phyloP scores from a whole-genome alignment of 2,797 vertebrate species.

The Sardinella longiceps region DNA sequence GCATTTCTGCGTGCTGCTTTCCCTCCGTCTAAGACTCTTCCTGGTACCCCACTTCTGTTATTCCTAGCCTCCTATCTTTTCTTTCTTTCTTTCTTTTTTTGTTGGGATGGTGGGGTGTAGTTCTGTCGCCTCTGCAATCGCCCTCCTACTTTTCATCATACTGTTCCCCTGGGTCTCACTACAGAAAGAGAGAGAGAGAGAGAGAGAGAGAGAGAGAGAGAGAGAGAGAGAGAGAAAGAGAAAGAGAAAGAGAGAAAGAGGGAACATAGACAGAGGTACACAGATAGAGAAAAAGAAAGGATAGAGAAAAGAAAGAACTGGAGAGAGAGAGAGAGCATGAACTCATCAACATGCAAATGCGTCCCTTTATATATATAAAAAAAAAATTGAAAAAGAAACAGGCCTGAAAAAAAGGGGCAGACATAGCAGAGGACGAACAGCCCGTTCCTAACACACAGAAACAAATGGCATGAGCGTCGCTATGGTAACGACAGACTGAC shows the following conservation, averaged over 20 bases:
- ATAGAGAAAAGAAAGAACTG: neutral
- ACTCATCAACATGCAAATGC: conserved; percentile 60
- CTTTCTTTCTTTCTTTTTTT: no score
- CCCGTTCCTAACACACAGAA: conserved; percentile 53
- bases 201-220: conserved; percentile 25
- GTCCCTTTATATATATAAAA: conserved; percentile 40
- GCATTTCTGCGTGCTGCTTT: neutral
- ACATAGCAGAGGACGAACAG: conserved; percentile 45
- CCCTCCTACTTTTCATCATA: neutral
- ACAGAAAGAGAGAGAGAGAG: conserved; percentile 11
- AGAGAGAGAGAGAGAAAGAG: conserved; percentile 28
- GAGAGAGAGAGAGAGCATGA: conserved; percentile 39
- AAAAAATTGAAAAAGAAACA: conserved; percentile 55
- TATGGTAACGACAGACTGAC: conserved; percentile 47
- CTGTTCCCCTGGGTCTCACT: conserved; percentile 60
- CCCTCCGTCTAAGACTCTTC: neutral
- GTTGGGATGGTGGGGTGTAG: conserved; percentile 42
- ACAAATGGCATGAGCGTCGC: conserved; percentile 52
- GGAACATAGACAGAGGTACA: neutral
- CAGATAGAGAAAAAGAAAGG: neutral
- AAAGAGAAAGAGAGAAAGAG: conserved; percentile 30
- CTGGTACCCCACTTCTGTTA: neutral
- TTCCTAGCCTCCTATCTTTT: no score
- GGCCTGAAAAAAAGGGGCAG: conserved; percentile 19
- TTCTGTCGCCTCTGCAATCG: conserved; percentile 8